Conservation (phyloP, 2,888 invertebrate genomes). For the Papilio protenor region DNA sequence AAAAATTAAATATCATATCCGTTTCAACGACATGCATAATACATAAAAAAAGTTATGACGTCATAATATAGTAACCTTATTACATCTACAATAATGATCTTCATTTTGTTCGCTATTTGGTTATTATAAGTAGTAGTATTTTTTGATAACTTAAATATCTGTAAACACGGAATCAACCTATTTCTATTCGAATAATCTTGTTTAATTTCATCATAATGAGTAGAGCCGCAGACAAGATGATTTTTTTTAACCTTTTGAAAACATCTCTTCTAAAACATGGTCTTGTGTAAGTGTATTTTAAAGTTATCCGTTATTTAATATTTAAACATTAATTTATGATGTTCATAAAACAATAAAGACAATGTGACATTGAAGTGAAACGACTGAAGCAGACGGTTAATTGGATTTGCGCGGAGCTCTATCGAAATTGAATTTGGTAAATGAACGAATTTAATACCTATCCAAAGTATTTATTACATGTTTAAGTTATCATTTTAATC, state of each 20-base stretch:
- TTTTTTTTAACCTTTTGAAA: background rate
- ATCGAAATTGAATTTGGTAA: conserved; percentile 25
- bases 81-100: too few relatives aligned
- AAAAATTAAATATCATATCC: background rate
- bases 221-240: background rate
- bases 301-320: background rate
- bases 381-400: conserved; percentile 28
- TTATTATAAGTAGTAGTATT: too few relatives aligned
- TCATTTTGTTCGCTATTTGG: too few relatives aligned
- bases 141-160: too few relatives aligned
- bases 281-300: background rate
- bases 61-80: too few relatives aligned
- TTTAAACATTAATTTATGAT: conserved; percentile 19
- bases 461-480: conserved; percentile 8
- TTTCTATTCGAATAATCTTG: background rate
- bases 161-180: background rate
- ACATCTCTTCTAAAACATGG: background rate
- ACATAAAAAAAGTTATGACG: too few relatives aligned
- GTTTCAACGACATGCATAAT: background rate
- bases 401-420: conserved; percentile 22
- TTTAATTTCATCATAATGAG: background rate
- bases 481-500: conserved; percentile 4
- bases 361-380: conserved; percentile 17
- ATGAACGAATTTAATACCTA: conserved; percentile 15
- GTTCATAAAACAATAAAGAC: conserved; percentile 19